Base-by-base conservation (phyloP, 2,113 vertebrate species). In the Eptatretus burgeri region DNA sequence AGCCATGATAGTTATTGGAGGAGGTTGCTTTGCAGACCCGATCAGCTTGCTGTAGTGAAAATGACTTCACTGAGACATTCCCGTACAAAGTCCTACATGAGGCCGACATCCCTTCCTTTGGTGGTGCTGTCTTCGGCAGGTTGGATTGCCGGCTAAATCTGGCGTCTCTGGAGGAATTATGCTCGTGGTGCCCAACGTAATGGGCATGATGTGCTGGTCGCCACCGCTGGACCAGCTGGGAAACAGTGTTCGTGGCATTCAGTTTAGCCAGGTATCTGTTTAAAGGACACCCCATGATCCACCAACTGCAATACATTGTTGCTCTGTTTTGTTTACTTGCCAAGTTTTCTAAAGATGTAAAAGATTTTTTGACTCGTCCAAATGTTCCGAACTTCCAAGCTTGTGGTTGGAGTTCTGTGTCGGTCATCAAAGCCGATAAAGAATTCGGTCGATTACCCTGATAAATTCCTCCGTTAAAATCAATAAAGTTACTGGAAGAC, bases 131-230 rank as follows among this genome's bases (percentile, higher is more conserved):
- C 3, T 41, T 41, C 7, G 27, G 27, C 27, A 98, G 91, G 91
- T 98, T 66, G 91, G 91, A 19, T 80, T 98, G 66, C 91, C 91
- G 27, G 82, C 89, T 14, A 98, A 98, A 69, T 98, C 91, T 1
- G 91, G 91, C 7, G 91, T 98, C 64, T 77, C 89, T 2, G 91
- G 91, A 1, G 89, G 91, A 5, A 95, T 98, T 67, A 77, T 98
- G 71, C 73, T 98, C 73, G 91, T 98, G 13, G 91, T 95, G 53
- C 91, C 91, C 10, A 98, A 98, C 62, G 91, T 98, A 70, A 98
- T 98, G 91, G 91, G 91, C 64, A 77, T 98, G 77, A 93, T 98
- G 91, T 95, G 86, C 68, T 98, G 91, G 91, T 95, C 89, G 64
- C 91, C 89, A 66, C 82, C 91, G 7, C 76, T 98, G 63, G 91